These are phyloP conservation scores for Varecia variegata DNA, from an alignment of 2,797 vertebrate species.

Conservation along the genomic window DNA sequence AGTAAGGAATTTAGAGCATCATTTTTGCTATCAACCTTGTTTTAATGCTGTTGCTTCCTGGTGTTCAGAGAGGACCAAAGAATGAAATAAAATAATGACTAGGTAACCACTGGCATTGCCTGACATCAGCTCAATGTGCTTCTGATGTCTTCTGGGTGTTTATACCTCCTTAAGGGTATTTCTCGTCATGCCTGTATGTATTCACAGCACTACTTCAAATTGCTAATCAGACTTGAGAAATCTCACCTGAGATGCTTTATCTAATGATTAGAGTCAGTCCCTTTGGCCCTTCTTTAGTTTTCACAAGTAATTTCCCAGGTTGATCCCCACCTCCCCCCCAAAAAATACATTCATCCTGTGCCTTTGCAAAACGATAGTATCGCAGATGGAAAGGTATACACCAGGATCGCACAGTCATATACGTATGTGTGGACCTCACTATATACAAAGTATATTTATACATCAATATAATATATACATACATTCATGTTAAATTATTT, in stretches of 20 bases:
- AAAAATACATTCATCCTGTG: background rate
- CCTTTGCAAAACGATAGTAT: background rate
- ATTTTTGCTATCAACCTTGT: background rate
- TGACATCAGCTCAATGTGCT: background rate
- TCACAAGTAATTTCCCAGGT: background rate
- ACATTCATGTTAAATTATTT: background rate
- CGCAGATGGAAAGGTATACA: background rate
- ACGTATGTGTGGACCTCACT: background rate
- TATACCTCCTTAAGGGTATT: background rate
- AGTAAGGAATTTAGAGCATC: background rate
- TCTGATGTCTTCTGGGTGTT: background rate
- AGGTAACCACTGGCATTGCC: background rate
- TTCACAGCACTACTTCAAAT: background rate
- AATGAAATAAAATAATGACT: background rate
- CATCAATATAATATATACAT: background rate
- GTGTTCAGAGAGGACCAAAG: background rate
- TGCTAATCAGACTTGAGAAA: slow-evolving; percentile 22
- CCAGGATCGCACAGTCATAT: background rate
- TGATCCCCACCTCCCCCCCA: background rate
- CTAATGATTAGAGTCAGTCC: background rate
- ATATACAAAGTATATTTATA: background rate
- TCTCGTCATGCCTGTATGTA: background rate
- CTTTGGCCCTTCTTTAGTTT: background rate
- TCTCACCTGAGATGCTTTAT: background rate
- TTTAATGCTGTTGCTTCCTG: background rate